Conservation (phyloP, 2,888 invertebrate genomes). For the Tinea trinotella region DNA sequence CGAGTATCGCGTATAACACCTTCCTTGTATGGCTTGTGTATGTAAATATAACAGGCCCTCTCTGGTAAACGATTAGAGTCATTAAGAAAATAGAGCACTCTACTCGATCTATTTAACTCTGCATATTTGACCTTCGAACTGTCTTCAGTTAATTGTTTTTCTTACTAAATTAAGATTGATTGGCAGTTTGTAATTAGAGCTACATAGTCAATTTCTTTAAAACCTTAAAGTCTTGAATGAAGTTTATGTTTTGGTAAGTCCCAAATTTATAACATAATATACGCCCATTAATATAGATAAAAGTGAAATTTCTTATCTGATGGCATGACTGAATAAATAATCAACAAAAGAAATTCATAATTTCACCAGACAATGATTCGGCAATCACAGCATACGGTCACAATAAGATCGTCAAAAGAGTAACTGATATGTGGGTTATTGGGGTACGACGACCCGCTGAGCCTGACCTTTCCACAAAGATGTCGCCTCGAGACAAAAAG, state of each 20-base stretch:
- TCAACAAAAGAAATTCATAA: conserved; percentile 16
- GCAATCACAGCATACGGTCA: conserved; percentile 7
- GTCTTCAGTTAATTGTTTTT: conserved; percentile 9
- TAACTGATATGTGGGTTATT: conserved; percentile 17
- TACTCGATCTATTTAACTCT: background rate
- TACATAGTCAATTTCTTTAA: background rate
- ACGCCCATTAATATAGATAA: conserved; percentile 9
- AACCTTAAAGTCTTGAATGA: background rate
- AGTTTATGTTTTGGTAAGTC: background rate
- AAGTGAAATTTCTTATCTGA: conserved; percentile 12
- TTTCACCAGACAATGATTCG: conserved; percentile 13
- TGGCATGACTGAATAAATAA: background rate
- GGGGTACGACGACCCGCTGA: conserved; percentile 28
- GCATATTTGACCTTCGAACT: conserved; percentile 4
- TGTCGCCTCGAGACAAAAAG: conserved; percentile 20
- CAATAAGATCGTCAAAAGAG: conserved; percentile 11
- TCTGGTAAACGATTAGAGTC: background rate
- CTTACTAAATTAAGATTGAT: conserved; percentile 1
- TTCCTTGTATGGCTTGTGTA: conserved; percentile 1
- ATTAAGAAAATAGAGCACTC: conserved; percentile 7
- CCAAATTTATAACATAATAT: background rate
- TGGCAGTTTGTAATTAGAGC: conserved; percentile 4
- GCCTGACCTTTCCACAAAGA: conserved; percentile 32
- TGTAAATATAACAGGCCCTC: conserved; percentile 12
- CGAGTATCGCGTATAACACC: background rate